Evolutionary conservation across 2,888 invertebrate species (phyloP).

Genomic region (Pseudanteris insignis): DNA sequence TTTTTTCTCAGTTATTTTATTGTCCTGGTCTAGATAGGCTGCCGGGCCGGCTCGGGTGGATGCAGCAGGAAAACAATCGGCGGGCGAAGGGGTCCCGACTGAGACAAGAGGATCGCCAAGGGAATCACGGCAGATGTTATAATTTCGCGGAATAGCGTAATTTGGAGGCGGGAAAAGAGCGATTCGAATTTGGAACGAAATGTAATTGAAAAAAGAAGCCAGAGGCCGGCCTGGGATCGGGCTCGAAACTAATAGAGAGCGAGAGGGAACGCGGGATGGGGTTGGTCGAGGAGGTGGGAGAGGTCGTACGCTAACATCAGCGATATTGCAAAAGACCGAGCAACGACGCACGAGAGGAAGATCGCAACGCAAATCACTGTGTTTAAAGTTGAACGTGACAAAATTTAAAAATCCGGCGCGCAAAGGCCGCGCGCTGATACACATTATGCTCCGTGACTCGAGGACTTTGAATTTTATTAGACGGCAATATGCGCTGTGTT

Average conservation of each 20-base stretch:
- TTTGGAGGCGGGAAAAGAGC: constrained; percentile 48
- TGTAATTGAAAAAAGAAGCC: constrained; percentile 47
- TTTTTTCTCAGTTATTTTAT: too few species aligned
- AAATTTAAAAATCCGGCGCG: constrained; percentile 62
- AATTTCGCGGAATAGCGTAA: constrained; percentile 60
- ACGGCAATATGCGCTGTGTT: too few species aligned
- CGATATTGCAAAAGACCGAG: constrained; percentile 55
- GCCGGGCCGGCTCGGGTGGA: constrained; percentile 17
- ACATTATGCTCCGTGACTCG: constrained; percentile 13
- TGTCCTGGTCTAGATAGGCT: too few species aligned
- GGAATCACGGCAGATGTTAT: constrained; percentile 58
- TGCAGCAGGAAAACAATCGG: constrained; percentile 46
- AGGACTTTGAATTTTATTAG: constrained; percentile 19
- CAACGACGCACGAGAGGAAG: constrained; percentile 49
- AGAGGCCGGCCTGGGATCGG: constrained; percentile 23
- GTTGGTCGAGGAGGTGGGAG: constrained; percentile 25
- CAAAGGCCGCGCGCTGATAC: constrained; percentile 20
- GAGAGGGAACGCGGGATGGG: constrained; percentile 20
- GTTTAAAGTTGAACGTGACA: constrained; percentile 67
- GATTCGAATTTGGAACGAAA: constrained; percentile 51
- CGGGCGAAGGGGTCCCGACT: constrained; percentile 15
- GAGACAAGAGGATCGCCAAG: constrained; percentile 24
- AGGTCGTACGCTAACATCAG: constrained; percentile 41
- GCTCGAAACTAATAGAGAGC: constrained; percentile 36
- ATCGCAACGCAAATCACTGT: constrained; percentile 64